Evolutionary conservation across 2,797 vertebrate genomes (phyloP).

Genomic region (Phrynocephalus forsythii): DNA sequence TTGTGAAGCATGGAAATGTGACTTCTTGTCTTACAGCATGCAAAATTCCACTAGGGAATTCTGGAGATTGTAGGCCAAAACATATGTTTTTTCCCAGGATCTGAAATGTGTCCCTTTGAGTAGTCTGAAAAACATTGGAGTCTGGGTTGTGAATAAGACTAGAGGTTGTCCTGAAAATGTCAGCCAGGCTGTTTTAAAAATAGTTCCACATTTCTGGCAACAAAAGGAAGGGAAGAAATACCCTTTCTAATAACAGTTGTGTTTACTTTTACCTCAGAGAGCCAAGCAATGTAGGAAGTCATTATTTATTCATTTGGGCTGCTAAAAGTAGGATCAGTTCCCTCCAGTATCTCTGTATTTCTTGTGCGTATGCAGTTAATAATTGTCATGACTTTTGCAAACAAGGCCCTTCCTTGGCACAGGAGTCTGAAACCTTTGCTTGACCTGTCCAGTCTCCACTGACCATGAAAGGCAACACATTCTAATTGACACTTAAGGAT

Average conservation of each 20-base stretch:
- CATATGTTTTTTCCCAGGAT: no score
- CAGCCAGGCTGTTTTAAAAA: conserved; percentile 14
- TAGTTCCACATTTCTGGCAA: conserved; percentile 13
- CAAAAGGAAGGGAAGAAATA: conserved; percentile 21
- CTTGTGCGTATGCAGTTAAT: neutral
- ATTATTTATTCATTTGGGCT: conserved; percentile 35
- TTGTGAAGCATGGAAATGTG: no score
- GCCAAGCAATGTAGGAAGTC: neutral
- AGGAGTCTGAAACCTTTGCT: conserved; percentile 14
- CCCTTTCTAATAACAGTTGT: neutral
- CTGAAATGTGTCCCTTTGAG: neutral
- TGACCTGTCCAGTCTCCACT: neutral
- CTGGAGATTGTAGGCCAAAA: no score
- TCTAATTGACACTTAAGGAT: conserved; percentile 16
- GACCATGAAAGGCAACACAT: neutral
- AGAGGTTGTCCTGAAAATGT: conserved; percentile 5
- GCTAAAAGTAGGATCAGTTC: neutral
- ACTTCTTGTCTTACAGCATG: no score
- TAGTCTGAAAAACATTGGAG: neutral
- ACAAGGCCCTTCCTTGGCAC: neutral
- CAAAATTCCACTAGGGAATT: no score
- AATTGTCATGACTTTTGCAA: conserved; percentile 29
- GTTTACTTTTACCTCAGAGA: neutral
- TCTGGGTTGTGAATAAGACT: neutral
- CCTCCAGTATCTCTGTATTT: neutral